phyloP scores from a whole-genome alignment of 92 coral and sea anemone genomes.

The Montipora capitata region DNA sequence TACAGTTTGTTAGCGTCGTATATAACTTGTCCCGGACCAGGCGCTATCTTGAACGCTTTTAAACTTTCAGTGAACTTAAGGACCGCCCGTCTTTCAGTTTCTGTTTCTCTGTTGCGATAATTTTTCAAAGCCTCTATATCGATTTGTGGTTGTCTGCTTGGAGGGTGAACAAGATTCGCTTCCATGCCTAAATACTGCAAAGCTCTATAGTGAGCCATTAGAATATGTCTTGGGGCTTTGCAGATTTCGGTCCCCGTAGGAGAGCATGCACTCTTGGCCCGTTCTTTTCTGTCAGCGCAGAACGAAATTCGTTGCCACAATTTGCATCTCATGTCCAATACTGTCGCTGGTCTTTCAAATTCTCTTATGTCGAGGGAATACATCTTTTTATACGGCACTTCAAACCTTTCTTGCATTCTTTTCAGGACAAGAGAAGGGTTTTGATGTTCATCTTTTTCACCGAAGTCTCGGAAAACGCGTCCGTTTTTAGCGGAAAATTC shows the following conservation, averaged over 20 bases:
- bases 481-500: not conserved
- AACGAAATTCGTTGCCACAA: conserved; percentile 88
- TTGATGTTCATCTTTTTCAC: conserved; percentile 3
- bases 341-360: conserved; percentile 78
- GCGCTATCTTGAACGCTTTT: conserved; percentile 73
- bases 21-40: conserved; percentile 80
- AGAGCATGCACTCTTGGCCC: conserved; percentile 81
- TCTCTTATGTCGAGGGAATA: conserved; percentile 77
- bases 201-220: conserved; percentile 82
- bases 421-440: conserved; percentile 57
- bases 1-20: conserved; percentile 74
- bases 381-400: conserved; percentile 89
- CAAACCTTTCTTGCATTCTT: conserved; percentile 79
- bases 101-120: conserved; percentile 77
- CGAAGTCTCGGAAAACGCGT: not conserved
- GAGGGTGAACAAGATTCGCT: conserved; percentile 77
- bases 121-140: conserved; percentile 76
- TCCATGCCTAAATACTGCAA: conserved; percentile 83
- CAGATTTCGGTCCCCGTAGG: conserved; percentile 72
- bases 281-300: conserved; percentile 71
- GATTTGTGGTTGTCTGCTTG: conserved; percentile 87
- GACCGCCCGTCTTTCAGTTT: conserved; percentile 77
- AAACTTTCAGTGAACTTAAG: conserved; percentile 80
- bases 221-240: conserved; percentile 81
- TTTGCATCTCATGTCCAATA: conserved; percentile 84